A percentile compares a stretch with the other conserved stretches of the same genome.
Conservation (phyloP, 2,888 invertebrate genomes). For the Nephrotoma flavescens region DNA sequence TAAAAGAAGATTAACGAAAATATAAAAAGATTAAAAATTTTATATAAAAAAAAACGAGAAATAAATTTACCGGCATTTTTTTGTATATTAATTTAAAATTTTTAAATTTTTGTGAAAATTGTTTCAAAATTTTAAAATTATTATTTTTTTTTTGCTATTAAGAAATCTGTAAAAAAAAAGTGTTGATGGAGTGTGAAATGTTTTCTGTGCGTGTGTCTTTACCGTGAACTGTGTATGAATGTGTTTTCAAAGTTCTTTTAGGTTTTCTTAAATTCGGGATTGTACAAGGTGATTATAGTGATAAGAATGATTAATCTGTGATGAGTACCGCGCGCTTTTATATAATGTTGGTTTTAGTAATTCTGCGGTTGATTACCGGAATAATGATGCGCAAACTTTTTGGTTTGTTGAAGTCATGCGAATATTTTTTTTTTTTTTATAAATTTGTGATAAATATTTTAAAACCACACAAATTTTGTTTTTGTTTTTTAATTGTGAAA, state of each 20-base stretch:
- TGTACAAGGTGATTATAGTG: neutral
- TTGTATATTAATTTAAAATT: neutral
- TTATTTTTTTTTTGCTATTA: neutral
- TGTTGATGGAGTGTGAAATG: neutral
- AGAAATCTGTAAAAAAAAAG: neutral
- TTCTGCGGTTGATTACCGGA: neutral
- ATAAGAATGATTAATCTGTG: neutral
- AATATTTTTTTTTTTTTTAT: neutral
- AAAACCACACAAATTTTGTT: neutral
- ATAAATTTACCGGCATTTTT: neutral
- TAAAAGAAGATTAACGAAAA: neutral
- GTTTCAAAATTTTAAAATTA: neutral
- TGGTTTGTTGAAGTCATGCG: neutral
- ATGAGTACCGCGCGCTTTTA: neutral
- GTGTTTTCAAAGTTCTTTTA: neutral
- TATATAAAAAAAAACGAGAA: neutral
- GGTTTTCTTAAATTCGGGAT: neutral
- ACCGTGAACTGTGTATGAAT: neutral
- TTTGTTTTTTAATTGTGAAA: neutral
- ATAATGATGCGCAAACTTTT: neutral
- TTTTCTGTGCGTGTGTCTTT: neutral
- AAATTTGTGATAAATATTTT: neutral
- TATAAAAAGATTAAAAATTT: neutral
- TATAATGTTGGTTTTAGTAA: neutral
- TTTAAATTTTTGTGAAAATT: neutral